Evolutionary conservation across 2,797 vertebrate species (phyloP).

Genomic region (Dryobates pubescens): DNA sequence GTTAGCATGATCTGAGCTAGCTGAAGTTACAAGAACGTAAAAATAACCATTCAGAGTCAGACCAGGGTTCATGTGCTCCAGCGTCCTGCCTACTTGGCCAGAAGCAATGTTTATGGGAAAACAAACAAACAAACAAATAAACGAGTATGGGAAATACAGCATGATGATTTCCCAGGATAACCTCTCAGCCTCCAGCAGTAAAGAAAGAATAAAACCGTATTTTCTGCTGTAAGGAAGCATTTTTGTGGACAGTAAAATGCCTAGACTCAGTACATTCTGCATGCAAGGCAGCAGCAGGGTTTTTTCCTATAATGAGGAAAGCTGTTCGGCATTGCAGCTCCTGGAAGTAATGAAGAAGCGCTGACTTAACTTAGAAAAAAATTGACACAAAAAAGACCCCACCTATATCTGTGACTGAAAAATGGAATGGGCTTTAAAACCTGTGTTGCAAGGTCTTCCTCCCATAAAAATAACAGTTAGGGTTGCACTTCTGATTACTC

Average conservation of each 20-base stretch:
- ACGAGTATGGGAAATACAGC: neutral
- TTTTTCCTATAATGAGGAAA: neutral
- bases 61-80: neutral
- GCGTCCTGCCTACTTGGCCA: neutral
- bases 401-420: neutral
- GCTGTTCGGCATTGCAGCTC: neutral
- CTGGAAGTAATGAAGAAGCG: conserved; percentile 3
- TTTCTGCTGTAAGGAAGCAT: neutral
- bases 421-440: neutral
- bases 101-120: neutral
- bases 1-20: neutral
- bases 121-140: neutral
- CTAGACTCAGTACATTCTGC: neutral
- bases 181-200: neutral
- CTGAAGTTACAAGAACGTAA: conserved; percentile 35
- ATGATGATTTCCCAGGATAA: neutral
- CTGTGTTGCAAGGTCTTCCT: neutral
- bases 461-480: neutral
- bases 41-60: conserved; percentile 26
- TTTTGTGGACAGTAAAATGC: neutral
- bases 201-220: neutral
- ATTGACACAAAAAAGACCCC: neutral
- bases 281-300: neutral
- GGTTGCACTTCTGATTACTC: neutral
- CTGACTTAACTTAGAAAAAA: neutral